Evolutionary conservation across 2,113 vertebrate species (phyloP).

Genomic region (Stegastes partitus): DNA sequence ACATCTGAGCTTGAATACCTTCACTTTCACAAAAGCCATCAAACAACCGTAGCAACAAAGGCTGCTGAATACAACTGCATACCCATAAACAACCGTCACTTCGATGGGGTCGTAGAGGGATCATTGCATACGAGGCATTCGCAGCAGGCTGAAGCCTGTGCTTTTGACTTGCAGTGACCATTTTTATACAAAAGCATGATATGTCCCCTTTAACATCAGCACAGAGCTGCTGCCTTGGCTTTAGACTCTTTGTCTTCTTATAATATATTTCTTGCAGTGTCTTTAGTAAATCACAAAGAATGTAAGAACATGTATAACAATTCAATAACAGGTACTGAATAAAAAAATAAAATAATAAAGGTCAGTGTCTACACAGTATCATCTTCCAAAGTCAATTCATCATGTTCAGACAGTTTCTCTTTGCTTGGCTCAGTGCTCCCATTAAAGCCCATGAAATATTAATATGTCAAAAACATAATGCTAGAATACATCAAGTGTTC

Average conservation of each 20-base stretch:
- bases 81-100: too few species aligned
- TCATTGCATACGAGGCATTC: too few species aligned
- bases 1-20: too few species aligned
- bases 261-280: not conserved
- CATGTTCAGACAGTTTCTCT: constrained; percentile 5
- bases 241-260: not conserved
- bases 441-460: constrained; percentile 13
- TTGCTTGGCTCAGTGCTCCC: not conserved
- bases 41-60: too few species aligned
- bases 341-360: not conserved
- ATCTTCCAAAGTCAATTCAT: constrained; percentile 4
- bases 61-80: too few species aligned
- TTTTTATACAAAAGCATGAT: too few species aligned
- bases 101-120: too few species aligned
- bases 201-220: not conserved
- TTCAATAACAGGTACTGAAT: not conserved
- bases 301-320: not conserved
- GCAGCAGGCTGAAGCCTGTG: too few species aligned
- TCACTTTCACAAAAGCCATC: too few species aligned
- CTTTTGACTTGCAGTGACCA: too few species aligned
- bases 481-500: not conserved
- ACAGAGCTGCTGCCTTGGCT: not conserved
- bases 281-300: not conserved
- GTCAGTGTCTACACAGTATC: not conserved
- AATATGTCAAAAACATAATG: not conserved